A percentile compares a stretch with the other conserved stretches of the same genome.
These are phyloP conservation scores for Zele albiditarsus DNA, from an alignment of 2,888 invertebrate species.

Conservation along the genomic window DNA sequence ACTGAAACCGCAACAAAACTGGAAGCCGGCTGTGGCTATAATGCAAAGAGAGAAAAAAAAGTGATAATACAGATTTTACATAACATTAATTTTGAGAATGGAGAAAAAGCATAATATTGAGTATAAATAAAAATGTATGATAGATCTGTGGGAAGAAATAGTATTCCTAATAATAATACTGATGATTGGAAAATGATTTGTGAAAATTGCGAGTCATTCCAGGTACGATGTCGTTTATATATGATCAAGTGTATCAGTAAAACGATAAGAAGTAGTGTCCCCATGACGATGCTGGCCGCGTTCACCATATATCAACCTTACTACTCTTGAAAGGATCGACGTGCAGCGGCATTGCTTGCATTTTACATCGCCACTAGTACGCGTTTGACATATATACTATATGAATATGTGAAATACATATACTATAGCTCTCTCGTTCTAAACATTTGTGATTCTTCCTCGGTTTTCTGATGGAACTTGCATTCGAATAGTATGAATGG, in stretches of 20 bases:
- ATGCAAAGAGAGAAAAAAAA: not conserved
- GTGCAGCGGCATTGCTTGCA: slow-evolving; percentile 53
- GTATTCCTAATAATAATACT: too few species aligned
- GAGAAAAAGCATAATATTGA: too few species aligned
- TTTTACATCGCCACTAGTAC: slow-evolving; percentile 49
- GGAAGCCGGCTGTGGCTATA: not conserved
- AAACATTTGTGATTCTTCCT: too few species aligned
- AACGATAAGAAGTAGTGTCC: not conserved
- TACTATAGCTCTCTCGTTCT: not conserved
- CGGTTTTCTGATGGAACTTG: too few species aligned
- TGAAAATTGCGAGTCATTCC: not conserved
- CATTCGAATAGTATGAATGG: too few species aligned
- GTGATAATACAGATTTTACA: not conserved
- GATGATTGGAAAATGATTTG: too few species aligned
- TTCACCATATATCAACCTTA: slow-evolving; percentile 36
- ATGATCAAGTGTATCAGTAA: not conserved
- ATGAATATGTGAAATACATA: not conserved
- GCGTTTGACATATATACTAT: slow-evolving; percentile 35
- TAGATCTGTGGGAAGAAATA: too few species aligned
- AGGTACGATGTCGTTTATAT: not conserved
- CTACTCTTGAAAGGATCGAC: slow-evolving; percentile 45
- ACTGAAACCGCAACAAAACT: too few species aligned
- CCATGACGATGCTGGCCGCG: slow-evolving; percentile 27
- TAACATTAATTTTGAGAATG: too few species aligned
- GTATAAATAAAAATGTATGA: too few species aligned